A percentile compares a stretch with the other conserved stretches of the same genome.
Evolutionary conservation across 2,888 invertebrate genomes (phyloP).

Genomic region (Drosophila infuscata): DNA sequence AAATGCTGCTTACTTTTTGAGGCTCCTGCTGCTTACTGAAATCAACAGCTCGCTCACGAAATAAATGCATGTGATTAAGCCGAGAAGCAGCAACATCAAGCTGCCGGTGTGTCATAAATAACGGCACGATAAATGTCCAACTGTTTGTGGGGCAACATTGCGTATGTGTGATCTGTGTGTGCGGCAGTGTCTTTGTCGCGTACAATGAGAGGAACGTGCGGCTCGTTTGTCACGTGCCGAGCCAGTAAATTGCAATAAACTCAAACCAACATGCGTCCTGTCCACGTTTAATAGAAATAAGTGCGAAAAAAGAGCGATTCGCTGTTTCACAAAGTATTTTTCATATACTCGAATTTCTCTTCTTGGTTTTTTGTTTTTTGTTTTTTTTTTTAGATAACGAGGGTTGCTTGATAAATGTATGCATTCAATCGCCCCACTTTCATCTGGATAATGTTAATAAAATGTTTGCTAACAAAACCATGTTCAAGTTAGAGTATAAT

Average conservation of each 20-base stretch:
- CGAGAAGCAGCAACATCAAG: slow-evolving; percentile 28
- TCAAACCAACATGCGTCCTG: slow-evolving; percentile 68
- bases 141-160: slow-evolving; percentile 28
- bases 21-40: slow-evolving; percentile 13
- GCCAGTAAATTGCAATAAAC: slow-evolving; percentile 82
- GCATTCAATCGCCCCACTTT: not conserved
- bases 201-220: slow-evolving; percentile 67
- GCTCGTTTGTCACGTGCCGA: slow-evolving; percentile 81
- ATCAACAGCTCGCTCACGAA: slow-evolving; percentile 36
- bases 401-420: not conserved
- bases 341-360: slow-evolving; percentile 22
- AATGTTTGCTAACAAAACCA: not conserved
- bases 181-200: slow-evolving; percentile 43
- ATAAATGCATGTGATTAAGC: slow-evolving; percentile 55
- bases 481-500: not conserved
- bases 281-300: slow-evolving; percentile 69
- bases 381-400: not conserved
- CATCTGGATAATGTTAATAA: not conserved
- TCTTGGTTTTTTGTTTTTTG: not conserved
- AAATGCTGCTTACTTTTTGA: not conserved
- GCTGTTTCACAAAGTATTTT: slow-evolving; percentile 14
- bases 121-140: slow-evolving; percentile 40
- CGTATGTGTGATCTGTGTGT: slow-evolving; percentile 57
- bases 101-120: slow-evolving; percentile 45
- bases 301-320: slow-evolving; percentile 37